Evolutionary conservation across 2,797 vertebrate genomes (phyloP).

Genomic region (Aphelocoma californica): DNA sequence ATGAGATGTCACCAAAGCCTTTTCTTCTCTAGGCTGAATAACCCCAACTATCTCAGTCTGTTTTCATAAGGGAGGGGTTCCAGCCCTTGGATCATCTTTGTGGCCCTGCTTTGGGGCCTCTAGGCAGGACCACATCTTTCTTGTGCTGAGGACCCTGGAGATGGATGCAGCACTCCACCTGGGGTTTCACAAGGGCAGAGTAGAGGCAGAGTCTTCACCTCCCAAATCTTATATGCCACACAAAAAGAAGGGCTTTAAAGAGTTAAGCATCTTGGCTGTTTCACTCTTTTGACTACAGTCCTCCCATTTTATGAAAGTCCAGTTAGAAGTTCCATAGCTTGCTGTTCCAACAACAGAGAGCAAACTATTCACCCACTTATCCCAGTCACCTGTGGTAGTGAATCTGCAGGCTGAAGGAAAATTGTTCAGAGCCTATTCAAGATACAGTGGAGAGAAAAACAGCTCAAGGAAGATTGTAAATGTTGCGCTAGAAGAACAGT

Average conservation of each 20-base stretch:
- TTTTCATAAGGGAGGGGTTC: not conserved
- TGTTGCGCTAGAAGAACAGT: not conserved
- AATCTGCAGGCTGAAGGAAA: not conserved
- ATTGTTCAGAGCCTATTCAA: not conserved
- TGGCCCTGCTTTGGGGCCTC: not conserved
- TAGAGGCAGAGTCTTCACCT: not conserved
- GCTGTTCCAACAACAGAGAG: not conserved
- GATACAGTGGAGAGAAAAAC: not conserved
- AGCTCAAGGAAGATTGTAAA: not conserved
- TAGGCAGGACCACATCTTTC: not conserved
- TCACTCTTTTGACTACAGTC: not conserved
- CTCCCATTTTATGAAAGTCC: not conserved
- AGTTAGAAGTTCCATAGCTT: not conserved
- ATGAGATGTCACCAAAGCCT: not conserved
- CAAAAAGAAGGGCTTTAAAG: not conserved
- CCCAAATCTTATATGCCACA: not conserved
- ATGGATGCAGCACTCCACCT: not conserved
- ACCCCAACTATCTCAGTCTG: not conserved
- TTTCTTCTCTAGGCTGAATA: not conserved
- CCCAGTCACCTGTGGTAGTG: not conserved
- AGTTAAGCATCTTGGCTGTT: not conserved
- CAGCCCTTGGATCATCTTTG: not conserved
- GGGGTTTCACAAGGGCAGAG: not conserved
- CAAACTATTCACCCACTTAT: not conserved
- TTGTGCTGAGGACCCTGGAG: not conserved